Evolutionary conservation across 2,888 invertebrate species (phyloP).

Genomic region (Melinaea marsaeus): DNA sequence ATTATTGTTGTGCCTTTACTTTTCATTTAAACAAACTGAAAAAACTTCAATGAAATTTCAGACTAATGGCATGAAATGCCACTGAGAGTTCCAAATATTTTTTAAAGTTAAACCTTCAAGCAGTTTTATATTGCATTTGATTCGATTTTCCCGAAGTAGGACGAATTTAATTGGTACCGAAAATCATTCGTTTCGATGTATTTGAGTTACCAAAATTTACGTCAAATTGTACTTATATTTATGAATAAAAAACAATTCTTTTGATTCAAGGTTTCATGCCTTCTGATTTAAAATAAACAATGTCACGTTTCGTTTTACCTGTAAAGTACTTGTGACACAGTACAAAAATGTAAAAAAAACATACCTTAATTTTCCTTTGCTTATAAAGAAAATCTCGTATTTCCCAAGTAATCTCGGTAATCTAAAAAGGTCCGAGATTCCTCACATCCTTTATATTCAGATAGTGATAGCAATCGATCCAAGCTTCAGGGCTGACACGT

Average conservation of each 20-base stretch:
- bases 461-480: slow-evolving; percentile 4
- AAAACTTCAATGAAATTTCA: background rate
- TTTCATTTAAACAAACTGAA: background rate
- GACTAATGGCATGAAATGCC: background rate
- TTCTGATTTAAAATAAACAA: background rate
- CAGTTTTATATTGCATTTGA: background rate
- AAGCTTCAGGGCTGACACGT: background rate
- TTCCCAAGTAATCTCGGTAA: background rate
- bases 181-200: background rate
- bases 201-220: background rate
- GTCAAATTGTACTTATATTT: no score
- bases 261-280: no score
- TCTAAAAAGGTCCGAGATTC: slow-evolving; percentile 5
- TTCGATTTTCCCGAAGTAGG: background rate
- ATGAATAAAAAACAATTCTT: no score
- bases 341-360: background rate
- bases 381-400: slow-evolving; percentile 3
- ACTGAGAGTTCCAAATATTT: background rate
- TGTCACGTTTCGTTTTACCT: no score
- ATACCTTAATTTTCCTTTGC: background rate
- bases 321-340: background rate
- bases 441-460: slow-evolving; percentile 6
- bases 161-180: background rate
- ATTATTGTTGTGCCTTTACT: no score
- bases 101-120: background rate